Percentiles rank a stretch among this genome's conserved stretches.
Evolutionary conservation across 2,113 vertebrate species (phyloP).

Genomic region (Corythaixoides concolor): DNA sequence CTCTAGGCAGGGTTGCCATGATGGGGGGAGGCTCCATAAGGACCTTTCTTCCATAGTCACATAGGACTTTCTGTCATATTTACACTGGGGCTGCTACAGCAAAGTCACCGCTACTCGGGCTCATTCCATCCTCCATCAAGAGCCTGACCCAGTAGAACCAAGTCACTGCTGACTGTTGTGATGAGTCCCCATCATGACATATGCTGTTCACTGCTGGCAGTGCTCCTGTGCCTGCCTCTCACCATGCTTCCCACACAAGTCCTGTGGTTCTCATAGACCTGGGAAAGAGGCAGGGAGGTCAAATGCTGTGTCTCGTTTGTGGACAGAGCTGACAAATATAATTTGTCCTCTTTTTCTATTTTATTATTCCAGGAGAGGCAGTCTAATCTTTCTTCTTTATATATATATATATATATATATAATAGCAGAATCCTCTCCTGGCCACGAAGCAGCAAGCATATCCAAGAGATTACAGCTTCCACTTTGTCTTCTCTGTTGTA

Average conservation of each 20-base stretch:
- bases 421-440: neutral
- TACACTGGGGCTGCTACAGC: neutral
- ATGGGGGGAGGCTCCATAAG: neutral
- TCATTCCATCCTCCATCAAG: neutral
- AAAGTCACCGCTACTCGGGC: neutral
- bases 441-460: conserved; percentile 5
- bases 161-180: neutral
- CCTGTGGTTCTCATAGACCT: neutral
- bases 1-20: neutral
- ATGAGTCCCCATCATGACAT: neutral
- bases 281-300: neutral
- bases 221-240: neutral
- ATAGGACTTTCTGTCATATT: neutral
- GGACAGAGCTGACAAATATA: neutral
- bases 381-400: neutral
- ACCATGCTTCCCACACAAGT: fast-evolving
- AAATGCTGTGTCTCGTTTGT: neutral
- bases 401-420: too few relatives aligned
- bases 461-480: conserved; percentile 27
- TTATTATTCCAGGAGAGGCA: neutral
- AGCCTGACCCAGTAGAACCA: neutral
- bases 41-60: neutral
- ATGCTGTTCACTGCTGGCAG: neutral
- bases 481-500: conserved; percentile 22
- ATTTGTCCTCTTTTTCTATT: neutral